These are phyloP conservation scores for Athrips mouffetella DNA, from an alignment of 2,888 invertebrate genomes.

Conservation along the genomic window DNA sequence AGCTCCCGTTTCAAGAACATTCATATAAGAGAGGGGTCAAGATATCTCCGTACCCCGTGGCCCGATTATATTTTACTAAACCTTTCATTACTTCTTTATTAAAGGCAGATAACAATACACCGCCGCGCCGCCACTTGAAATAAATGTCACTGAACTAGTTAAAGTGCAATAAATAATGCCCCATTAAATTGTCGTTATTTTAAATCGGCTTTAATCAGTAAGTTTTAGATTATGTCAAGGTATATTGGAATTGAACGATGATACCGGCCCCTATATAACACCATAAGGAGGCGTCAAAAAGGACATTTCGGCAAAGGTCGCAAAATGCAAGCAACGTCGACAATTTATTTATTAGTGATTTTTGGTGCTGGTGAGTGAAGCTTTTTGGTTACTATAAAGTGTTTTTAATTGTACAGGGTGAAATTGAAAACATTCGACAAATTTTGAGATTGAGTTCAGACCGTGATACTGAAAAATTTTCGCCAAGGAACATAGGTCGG, in stretches of 20 bases:
- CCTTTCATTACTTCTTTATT: no score
- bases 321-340: slow-evolving; percentile 53
- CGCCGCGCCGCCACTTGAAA: not conserved
- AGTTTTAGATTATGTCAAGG: slow-evolving; percentile 57
- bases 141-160: slow-evolving; percentile 1
- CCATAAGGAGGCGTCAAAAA: slow-evolving; percentile 35
- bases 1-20: no score
- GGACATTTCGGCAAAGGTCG: slow-evolving; percentile 44
- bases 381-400: not conserved
- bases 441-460: no score
- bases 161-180: not conserved
- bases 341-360: slow-evolving; percentile 27
- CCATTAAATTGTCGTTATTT: not conserved
- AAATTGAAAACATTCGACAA: no score
- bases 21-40: no score
- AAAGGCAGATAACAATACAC: no score
- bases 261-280: slow-evolving; percentile 65
- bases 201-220: slow-evolving; percentile 35
- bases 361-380: slow-evolving; percentile 31
- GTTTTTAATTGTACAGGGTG: no score
- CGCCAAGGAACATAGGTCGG: not conserved
- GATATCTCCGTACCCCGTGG: no score
- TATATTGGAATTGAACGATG: slow-evolving; percentile 32
- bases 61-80: no score
- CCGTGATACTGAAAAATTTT: no score